Percentiles rank a stretch among this genome's conserved stretches.
Conservation (phyloP, 2,797 vertebrate genomes). For the Malurus leucopterus region DNA sequence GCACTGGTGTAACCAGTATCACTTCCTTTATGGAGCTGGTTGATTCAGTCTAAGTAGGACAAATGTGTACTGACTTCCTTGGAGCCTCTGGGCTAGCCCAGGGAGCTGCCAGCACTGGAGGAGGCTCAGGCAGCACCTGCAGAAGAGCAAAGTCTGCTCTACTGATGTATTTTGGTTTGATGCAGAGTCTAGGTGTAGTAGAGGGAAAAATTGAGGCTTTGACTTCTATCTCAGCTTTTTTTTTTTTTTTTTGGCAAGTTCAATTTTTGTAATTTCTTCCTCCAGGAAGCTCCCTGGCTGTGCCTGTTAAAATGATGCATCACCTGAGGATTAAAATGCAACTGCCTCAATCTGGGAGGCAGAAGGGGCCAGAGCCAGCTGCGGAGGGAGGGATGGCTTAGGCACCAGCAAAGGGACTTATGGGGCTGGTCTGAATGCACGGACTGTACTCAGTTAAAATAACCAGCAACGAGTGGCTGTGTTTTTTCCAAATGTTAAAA, state of each 20-base stretch:
- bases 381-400: not conserved
- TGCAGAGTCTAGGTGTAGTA: not conserved
- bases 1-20: not conserved
- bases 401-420: not conserved
- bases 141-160: not conserved
- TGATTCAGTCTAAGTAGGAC: not conserved
- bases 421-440: not conserved
- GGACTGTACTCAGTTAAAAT: not conserved
- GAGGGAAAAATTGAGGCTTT: not conserved
- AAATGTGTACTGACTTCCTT: not conserved
- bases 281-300: not conserved
- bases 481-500: slow-evolving; percentile 27
- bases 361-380: not conserved
- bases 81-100: not conserved
- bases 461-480: not conserved
- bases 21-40: not conserved
- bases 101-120: not conserved
- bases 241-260: not conserved
- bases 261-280: not conserved
- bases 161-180: not conserved
- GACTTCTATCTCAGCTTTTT: not conserved
- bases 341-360: not conserved
- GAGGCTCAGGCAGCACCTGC: not conserved
- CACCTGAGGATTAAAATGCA: not conserved
- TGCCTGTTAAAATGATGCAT: not conserved